phyloP scores from a whole-genome alignment of 2,888 invertebrate species.

The Synergus japonicus region DNA sequence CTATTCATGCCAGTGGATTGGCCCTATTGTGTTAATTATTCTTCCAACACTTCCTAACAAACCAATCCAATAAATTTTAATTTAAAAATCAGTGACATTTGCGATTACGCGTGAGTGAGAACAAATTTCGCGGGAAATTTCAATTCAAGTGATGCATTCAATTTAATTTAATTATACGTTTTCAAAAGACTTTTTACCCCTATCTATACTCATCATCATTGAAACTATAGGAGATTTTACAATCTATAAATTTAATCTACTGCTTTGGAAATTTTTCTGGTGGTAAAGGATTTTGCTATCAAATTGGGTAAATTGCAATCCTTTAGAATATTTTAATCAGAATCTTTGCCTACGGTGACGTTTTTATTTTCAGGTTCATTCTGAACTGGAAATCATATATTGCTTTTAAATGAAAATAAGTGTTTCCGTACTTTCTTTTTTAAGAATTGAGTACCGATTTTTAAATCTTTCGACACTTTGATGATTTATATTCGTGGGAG shows the following conservation, averaged over 20 bases:
- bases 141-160: background rate
- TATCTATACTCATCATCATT: background rate
- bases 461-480: background rate
- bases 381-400: too few species aligned
- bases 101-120: conserved; percentile 3
- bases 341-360: too few species aligned
- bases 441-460: background rate
- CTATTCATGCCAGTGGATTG: conserved; percentile 34
- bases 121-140: conserved; percentile 3
- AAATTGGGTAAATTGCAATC: too few species aligned
- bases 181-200: background rate
- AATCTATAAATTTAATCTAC: too few species aligned
- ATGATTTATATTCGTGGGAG: background rate
- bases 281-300: too few species aligned
- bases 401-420: too few species aligned
- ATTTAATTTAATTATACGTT: background rate
- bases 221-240: background rate
- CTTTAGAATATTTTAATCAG: too few species aligned
- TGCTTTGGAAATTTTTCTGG: too few species aligned
- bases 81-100: background rate
- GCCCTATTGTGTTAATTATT: background rate
- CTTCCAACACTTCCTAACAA: conserved; percentile 3
- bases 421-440: background rate
- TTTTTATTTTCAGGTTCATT: too few species aligned
- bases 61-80: background rate